Evolutionary conservation across 2,888 invertebrate genomes (phyloP), one percentile per base, ranked within the genome.

Genomic region (Hyppa rectilinea): DNA sequence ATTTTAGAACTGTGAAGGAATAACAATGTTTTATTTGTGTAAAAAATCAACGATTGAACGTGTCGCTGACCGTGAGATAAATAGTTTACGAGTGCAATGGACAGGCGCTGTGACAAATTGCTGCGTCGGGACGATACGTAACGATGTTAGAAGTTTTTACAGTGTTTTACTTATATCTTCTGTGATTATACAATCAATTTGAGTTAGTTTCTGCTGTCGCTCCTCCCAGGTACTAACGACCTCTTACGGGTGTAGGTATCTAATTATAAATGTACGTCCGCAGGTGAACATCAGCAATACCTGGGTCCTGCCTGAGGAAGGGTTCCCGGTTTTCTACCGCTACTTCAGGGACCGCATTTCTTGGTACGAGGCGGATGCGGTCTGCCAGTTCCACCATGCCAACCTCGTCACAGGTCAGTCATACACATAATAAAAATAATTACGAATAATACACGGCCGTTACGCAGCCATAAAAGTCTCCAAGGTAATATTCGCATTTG

Each of bases 201-300:
- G 2, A 49, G 17, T 61, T 36, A 14, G 5, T 17, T 31, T 34
- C 2, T 9, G n/a, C 2, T 23, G 1, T 36, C 4, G 17, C n/a
- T 67, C n/a, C 4, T 34, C 10, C 36, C 23, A 26, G 29, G 2
- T 31, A 31, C 5, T 52, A 5, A 20, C 10, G 20, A 20, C 31
- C 10, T 52, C 31, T 31, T 12, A 10, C 12, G 6, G n/a, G n/a
- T 10, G 29, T 52, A 52, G 2, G 5, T 20, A 10, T 2, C 10
- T 29, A 9, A 38, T 38, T 38, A 38, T 3, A 0, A 47, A n/a
- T 26, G n/a, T 58, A 12, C 60, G 23, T 75, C 73, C 75, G n/a
- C 96, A 98, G 98, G 97, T 98, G 73, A 98, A 98, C 95, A 97
- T 98, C 90, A 98, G 97, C 94, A 98, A 97, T 93, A 97, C 97